Base-by-base conservation (phyloP, 2,888 invertebrate genomes). In the Drosophila nr. fundita region DNA sequence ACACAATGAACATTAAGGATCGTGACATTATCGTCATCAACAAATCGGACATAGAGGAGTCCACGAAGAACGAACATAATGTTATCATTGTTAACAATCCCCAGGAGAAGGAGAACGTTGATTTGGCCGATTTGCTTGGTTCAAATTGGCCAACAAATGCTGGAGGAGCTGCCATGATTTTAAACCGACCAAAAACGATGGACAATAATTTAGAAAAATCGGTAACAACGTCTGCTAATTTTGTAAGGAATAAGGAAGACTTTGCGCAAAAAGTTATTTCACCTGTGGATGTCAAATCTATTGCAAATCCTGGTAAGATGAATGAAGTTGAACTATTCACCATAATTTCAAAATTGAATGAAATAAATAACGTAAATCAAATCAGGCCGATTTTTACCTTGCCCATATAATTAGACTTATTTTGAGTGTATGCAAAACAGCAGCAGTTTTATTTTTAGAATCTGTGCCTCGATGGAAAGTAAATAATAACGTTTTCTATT, bases 101-200 rank as follows among this genome's bases (percentile, higher is more conserved):
- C 2, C 54, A 63, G 5, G 74, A 78, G 21, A 78, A 87, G 36
- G 83, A 91, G 62, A 90, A 91, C 52, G 86, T 92, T 4, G 92
- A 93, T 60, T 86, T 93, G 66, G 86, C 82, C 4, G 92, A 92
- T 48, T 68, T 93, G 48, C 79, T 93, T 29, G 93, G 92, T 13
- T 68, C 78, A 8, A 90, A 91, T 78, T 93, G 93, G 93, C 93
- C 93, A 38, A 81, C 73, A 27, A 87, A 79, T 53, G 93, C 92
- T 8, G 93, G 93, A 21, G 91, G 89, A 36, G 89, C 91, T 30
- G 93, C 91, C n/a, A 68, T 78, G 55, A 91, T 92, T 30, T 78
- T 93, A 40, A 92, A 93, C 58, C 84, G 84, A 63, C 13, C 40
- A 11, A 82, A 79, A 32, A n/a, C 61, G 15, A 55, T 29, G 21